phyloP scores from a whole-genome alignment of 2,888 invertebrate genomes.

The Pyrrhia umbra region DNA sequence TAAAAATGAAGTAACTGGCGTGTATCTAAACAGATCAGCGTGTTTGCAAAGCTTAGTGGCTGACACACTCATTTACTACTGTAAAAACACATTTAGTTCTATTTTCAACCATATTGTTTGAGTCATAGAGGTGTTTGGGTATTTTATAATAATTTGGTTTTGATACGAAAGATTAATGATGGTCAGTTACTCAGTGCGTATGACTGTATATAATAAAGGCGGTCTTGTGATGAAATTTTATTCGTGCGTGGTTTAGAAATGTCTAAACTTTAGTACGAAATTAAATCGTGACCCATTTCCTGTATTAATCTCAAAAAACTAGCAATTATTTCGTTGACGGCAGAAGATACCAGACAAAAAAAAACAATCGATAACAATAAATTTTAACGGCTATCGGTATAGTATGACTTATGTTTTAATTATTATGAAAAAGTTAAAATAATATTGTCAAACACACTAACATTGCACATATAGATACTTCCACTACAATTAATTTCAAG shows the following conservation, averaged over 20 bases:
- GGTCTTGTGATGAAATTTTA: constrained; percentile 43
- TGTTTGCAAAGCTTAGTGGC: constrained; percentile 58
- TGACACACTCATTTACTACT: constrained; percentile 25
- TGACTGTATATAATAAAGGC: constrained; percentile 46
- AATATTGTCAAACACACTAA: too few species aligned
- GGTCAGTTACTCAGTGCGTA: constrained; percentile 40
- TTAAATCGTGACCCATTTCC: constrained; percentile 11
- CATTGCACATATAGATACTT: too few species aligned
- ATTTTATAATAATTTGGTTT: constrained; percentile 19
- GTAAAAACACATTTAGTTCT: constrained; percentile 17
- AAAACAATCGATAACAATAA: too few species aligned
- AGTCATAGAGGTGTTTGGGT: constrained; percentile 8
- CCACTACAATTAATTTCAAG: too few species aligned
- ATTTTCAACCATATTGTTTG: constrained; percentile 36
- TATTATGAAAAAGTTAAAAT: too few species aligned
- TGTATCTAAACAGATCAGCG: constrained; percentile 59
- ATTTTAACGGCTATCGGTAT: too few species aligned
- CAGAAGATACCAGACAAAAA: too few species aligned
- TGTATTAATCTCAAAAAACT: neutral
- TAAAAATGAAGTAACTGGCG: constrained; percentile 63
- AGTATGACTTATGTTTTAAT: too few species aligned
- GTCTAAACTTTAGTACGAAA: neutral
- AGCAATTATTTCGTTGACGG: too few species aligned
- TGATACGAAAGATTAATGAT: constrained; percentile 46
- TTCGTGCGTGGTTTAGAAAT: constrained; percentile 19